phyloP scores from a whole-genome alignment of 2,888 invertebrate genomes.

The Eumerus sabulonum region DNA sequence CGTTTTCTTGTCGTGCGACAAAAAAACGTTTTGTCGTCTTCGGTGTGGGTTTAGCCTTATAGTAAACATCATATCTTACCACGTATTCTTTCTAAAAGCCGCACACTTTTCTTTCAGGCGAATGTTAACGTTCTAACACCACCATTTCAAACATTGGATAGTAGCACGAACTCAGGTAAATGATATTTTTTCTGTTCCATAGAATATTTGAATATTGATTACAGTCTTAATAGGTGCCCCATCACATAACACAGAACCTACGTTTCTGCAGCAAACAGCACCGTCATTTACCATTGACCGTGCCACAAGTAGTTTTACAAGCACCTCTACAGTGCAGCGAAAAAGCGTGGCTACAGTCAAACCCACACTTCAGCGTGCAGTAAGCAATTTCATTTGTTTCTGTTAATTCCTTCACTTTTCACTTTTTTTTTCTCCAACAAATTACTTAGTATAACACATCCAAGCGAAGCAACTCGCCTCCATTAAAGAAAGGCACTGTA shows the following conservation, averaged over 20 bases:
- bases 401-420: background rate
- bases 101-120: background rate
- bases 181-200: background rate
- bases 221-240: background rate
- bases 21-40: too few relatives aligned
- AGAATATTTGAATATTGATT: too few relatives aligned
- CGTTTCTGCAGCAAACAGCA: background rate
- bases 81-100: too few relatives aligned
- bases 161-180: constrained; percentile 6
- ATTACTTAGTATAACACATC: constrained; percentile 14
- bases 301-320: constrained; percentile 14
- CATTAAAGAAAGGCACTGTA: background rate
- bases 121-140: background rate
- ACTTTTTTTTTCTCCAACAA: too few relatives aligned
- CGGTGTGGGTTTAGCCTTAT: too few relatives aligned
- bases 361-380: constrained; percentile 39
- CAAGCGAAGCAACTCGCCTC: constrained; percentile 9
- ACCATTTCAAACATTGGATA: background rate
- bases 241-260: background rate
- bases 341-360: constrained; percentile 53
- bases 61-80: too few relatives aligned
- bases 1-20: too few relatives aligned
- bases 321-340: constrained; percentile 14
- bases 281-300: constrained; percentile 15
- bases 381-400: background rate